These are phyloP conservation scores for Ormyrus nitidulus DNA, from an alignment of 2,888 invertebrate genomes.

Conservation along the genomic window DNA sequence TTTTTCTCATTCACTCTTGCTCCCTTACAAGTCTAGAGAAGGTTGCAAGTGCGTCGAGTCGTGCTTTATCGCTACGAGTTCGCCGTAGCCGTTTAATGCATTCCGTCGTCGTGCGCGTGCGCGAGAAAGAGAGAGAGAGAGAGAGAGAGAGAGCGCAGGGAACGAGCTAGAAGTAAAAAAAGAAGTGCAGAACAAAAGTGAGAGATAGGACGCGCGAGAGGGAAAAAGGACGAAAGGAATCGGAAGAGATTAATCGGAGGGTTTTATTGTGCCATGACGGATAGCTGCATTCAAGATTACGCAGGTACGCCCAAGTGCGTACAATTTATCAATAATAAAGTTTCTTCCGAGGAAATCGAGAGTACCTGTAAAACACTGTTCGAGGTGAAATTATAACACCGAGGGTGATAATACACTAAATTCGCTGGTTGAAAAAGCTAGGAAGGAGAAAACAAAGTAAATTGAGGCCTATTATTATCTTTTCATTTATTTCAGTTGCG, in stretches of 20 bases:
- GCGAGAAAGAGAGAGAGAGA: conserved; percentile 12
- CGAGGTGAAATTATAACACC: conserved; percentile 15
- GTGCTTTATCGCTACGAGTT: conserved; percentile 42
- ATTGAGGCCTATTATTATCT: too few relatives aligned
- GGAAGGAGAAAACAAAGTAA: too few relatives aligned
- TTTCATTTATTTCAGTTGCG: too few relatives aligned
- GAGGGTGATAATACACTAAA: not conserved
- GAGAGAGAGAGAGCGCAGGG: too few relatives aligned
- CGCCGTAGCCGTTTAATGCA: conserved; percentile 22
- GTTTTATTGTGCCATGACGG: conserved; percentile 33
- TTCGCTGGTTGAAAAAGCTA: too few relatives aligned
- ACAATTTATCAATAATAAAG: conserved; percentile 46
- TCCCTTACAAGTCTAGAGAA: conserved; percentile 12
- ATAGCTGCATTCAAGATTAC: conserved; percentile 14
- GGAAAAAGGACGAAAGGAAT: not conserved
- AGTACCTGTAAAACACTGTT: conserved; percentile 10
- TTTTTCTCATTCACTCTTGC: not conserved
- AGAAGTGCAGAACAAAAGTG: not conserved
- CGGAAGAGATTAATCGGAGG: conserved; percentile 18
- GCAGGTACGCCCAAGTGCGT: not conserved
- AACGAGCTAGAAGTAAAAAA: not conserved
- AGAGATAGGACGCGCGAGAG: conserved; percentile 9
- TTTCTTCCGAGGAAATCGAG: conserved; percentile 13
- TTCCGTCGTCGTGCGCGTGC: not conserved
- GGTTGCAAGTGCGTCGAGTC: conserved; percentile 25